Evolutionary conservation across 2,113 vertebrate genomes (phyloP).

Genomic region (Rutilus rutilus): DNA sequence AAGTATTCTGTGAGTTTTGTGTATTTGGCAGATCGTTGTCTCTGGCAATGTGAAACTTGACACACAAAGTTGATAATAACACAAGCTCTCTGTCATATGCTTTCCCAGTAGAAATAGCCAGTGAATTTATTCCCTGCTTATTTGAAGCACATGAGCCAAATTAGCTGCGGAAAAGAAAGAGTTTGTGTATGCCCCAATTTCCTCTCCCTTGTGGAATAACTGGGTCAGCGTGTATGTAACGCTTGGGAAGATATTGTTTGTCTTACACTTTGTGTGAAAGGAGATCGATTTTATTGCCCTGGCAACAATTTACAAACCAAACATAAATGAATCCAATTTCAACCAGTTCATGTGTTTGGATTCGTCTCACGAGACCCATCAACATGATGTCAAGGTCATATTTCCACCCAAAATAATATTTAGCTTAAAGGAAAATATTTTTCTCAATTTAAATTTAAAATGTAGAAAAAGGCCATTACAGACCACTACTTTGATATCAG

Average conservation of each 20-base stretch:
- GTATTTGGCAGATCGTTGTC: background rate
- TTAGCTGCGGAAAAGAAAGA: slow-evolving; percentile 45
- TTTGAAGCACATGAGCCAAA: slow-evolving; percentile 60
- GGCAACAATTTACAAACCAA: slow-evolving; percentile 5
- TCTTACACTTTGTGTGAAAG: background rate
- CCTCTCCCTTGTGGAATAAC: slow-evolving; percentile 4
- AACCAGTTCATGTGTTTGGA: background rate
- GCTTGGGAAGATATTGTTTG: background rate
- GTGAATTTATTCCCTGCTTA: slow-evolving; percentile 52
- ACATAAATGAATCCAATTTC: background rate
- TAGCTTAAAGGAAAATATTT: background rate
- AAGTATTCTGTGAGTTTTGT: background rate
- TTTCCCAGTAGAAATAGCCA: slow-evolving; percentile 43
- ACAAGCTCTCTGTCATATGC: slow-evolving; percentile 51
- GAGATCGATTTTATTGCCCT: background rate
- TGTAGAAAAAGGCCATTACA: no score
- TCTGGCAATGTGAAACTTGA: background rate
- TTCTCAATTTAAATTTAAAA: no score
- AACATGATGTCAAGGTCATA: background rate
- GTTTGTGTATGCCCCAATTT: slow-evolving; percentile 56
- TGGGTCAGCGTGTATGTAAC: background rate
- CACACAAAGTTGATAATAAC: slow-evolving; percentile 54
- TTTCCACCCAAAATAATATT: background rate
- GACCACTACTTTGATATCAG: background rate
- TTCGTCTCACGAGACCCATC: background rate